Conservation (phyloP, 2,113 vertebrate genomes). For the Pterocles gutturalis region DNA sequence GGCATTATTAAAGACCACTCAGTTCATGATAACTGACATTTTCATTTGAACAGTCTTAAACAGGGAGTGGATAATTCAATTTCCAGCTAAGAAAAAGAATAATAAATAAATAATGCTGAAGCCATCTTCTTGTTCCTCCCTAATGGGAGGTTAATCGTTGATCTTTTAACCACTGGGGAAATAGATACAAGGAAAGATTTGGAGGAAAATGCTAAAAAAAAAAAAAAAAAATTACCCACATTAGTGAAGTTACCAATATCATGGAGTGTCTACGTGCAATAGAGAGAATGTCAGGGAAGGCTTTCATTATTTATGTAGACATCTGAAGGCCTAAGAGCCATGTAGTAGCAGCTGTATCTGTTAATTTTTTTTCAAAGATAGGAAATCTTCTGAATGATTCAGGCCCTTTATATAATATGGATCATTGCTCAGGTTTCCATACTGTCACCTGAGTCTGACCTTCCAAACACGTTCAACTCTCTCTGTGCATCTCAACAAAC, state of each 20-base stretch:
- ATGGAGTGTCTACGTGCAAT: not conserved
- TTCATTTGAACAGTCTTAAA: conserved; percentile 25
- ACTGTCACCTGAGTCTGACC: not conserved
- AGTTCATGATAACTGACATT: conserved; percentile 23
- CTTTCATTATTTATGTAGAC: not conserved
- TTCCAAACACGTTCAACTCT: not conserved
- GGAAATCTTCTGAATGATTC: not conserved
- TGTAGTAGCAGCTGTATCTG: not conserved
- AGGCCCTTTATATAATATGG: not conserved
- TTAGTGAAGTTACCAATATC: not conserved
- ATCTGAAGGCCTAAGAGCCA: not conserved
- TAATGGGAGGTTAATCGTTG: not conserved
- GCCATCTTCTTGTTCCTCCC: not conserved
- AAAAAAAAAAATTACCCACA: not conserved
- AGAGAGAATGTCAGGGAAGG: not conserved
- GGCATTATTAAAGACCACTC: conserved; percentile 1
- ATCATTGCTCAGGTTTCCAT: not conserved
- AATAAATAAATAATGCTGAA: conserved; percentile 55
- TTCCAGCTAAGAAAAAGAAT: conserved; percentile 50
- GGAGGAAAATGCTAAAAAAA: not conserved
- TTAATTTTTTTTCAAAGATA: not conserved
- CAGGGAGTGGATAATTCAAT: conserved; percentile 9
- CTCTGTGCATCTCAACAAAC: fast-evolving
- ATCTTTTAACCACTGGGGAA: conserved; percentile 16
- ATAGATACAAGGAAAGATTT: not conserved